A percentile compares a stretch with the other conserved stretches of the same genome.
phyloP scores from a whole-genome alignment of 2,797 vertebrate species.

The Synanceia verrucosa region DNA sequence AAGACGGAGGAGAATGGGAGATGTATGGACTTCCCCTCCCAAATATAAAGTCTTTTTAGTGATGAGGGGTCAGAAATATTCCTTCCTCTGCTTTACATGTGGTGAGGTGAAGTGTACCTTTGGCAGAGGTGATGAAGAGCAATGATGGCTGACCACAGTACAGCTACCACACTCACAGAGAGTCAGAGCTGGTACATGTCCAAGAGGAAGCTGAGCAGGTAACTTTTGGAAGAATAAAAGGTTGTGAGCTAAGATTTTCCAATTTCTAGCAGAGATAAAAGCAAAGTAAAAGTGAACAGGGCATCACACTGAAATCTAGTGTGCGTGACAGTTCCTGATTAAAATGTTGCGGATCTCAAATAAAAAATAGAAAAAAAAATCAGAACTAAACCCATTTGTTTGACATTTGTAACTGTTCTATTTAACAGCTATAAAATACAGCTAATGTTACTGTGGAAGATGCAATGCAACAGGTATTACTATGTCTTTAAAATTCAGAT shows the following conservation, averaged over 20 bases:
- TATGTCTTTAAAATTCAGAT: too few relatives aligned
- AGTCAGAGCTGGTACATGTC: slow-evolving; percentile 16
- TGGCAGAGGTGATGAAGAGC: slow-evolving; percentile 49
- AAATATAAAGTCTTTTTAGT: slow-evolving; percentile 58
- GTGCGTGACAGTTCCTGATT: too few relatives aligned
- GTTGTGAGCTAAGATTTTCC: neutral
- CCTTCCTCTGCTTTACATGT: slow-evolving; percentile 50
- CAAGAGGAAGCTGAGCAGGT: slow-evolving; percentile 43
- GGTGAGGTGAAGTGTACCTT: slow-evolving; percentile 72
- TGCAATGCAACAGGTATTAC: neutral
- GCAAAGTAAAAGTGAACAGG: neutral
- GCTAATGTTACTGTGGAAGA: too few relatives aligned
- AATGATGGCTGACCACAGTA: slow-evolving; percentile 42
- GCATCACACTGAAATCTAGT: neutral
- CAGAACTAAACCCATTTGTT: neutral
- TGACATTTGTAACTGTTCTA: neutral
- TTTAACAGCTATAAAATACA: neutral
- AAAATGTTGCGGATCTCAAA: too few relatives aligned
- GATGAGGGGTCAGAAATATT: slow-evolving; percentile 56
- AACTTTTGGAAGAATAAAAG: neutral
- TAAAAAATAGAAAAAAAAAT: neutral
- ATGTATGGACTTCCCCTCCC: neutral
- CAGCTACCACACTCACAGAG: slow-evolving; percentile 1
- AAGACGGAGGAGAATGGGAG: neutral
- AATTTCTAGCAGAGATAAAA: too few relatives aligned